A percentile compares a stretch with the other conserved stretches of the same genome.
Evolutionary conservation across 1,140 invertebrate genomes (phyloP).

Genomic region (Wasmannia auropunctata): DNA sequence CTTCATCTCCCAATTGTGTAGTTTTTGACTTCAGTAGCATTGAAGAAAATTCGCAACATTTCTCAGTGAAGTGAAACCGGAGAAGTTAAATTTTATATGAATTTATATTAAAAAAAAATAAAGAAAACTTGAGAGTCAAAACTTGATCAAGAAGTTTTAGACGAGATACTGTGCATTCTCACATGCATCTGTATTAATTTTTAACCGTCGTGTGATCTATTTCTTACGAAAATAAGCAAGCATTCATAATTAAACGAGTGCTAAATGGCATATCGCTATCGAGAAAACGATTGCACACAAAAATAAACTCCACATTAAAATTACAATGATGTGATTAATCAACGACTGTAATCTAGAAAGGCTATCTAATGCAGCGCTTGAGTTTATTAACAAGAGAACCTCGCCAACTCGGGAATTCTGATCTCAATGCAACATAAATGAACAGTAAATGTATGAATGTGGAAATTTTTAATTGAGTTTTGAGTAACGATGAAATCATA

Average conservation of each 20-base stretch:
- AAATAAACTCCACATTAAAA: background rate
- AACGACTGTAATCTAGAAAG: background rate
- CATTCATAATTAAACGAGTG: background rate
- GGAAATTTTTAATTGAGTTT: background rate
- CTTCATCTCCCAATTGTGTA: background rate
- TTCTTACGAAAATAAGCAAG: background rate
- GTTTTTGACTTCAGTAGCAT: background rate
- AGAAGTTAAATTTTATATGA: background rate
- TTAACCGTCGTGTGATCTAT: background rate
- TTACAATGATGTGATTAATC: background rate
- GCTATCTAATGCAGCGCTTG: background rate
- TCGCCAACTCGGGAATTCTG: background rate
- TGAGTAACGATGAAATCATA: too few species aligned
- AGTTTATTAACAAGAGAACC: background rate
- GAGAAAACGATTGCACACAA: background rate
- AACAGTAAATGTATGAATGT: background rate
- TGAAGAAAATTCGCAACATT: background rate
- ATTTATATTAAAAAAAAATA: background rate
- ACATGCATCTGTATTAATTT: constrained; percentile 3
- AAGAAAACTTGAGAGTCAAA: background rate
- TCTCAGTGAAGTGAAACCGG: background rate
- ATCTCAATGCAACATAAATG: background rate
- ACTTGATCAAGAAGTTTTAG: background rate
- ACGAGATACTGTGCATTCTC: background rate
- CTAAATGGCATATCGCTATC: background rate